These are phyloP conservation scores for Ceyx cyanopectus DNA, from an alignment of 2,113 vertebrate genomes.

Conservation along the genomic window DNA sequence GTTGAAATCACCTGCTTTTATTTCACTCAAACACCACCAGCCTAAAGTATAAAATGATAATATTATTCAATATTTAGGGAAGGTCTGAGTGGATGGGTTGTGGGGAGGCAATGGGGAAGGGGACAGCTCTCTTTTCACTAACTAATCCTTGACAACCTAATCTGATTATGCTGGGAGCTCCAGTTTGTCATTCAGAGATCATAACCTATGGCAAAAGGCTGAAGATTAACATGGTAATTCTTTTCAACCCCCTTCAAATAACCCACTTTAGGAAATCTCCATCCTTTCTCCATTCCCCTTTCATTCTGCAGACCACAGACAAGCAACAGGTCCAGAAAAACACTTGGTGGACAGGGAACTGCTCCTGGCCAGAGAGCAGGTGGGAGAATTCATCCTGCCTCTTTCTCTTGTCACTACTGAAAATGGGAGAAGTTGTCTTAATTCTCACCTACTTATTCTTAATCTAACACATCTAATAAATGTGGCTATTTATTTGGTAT, in stretches of 20 bases:
- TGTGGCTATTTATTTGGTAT: not conserved
- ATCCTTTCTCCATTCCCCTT: not conserved
- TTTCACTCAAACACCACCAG: not conserved
- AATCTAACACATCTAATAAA: not conserved
- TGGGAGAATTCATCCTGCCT: not conserved
- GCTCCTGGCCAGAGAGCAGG: not conserved
- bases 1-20: not conserved
- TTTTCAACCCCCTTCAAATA: not conserved
- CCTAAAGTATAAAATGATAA: not conserved
- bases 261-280: not conserved
- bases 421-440: not conserved
- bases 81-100: not conserved
- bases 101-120: not conserved
- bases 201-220: rapidly evolving
- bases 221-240: not conserved
- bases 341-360: not conserved
- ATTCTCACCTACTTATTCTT: not conserved
- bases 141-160: not conserved
- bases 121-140: not conserved
- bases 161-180: not conserved
- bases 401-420: not conserved
- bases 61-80: not conserved
- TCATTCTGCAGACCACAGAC: not conserved
- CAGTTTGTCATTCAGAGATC: not conserved
- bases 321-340: not conserved